These are phyloP conservation scores for Quadriops clusia DNA, from an alignment of 2,888 invertebrate species.

Conservation along the genomic window DNA sequence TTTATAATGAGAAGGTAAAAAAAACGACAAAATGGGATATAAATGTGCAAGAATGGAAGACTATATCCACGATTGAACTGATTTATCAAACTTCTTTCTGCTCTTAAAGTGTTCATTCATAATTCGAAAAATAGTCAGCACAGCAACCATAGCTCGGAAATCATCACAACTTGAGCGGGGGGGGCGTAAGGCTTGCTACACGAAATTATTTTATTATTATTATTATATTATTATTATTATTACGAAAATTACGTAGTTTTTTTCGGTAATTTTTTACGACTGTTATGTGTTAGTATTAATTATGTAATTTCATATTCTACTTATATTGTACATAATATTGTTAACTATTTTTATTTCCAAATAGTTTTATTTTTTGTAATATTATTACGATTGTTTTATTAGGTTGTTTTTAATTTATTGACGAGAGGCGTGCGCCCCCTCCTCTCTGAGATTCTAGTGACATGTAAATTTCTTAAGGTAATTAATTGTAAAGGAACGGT, in stretches of 20 bases:
- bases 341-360: constrained; percentile 5
- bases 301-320: too few relatives aligned
- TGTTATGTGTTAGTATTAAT: constrained; percentile 5
- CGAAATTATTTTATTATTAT: constrained; percentile 11
- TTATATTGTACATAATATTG: constrained; percentile 9
- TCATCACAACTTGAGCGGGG: constrained; percentile 27
- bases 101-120: constrained; percentile 34
- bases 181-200: constrained; percentile 15
- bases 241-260: constrained; percentile 13
- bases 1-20: too few relatives aligned
- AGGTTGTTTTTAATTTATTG: constrained; percentile 11
- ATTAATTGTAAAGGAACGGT: too few relatives aligned
- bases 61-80: constrained; percentile 14
- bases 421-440: too few relatives aligned
- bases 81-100: constrained; percentile 23
- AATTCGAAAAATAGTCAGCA: constrained; percentile 33
- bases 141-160: constrained; percentile 28
- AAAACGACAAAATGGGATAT: constrained; percentile 27
- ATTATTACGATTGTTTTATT: constrained; percentile 3
- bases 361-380: constrained; percentile 3
- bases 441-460: too few relatives aligned
- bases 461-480: too few relatives aligned
- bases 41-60: constrained; percentile 23
- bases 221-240: constrained; percentile 12
- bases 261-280: too few relatives aligned